These are phyloP conservation scores for Anticlea derivata DNA, from an alignment of 2,888 invertebrate genomes.

Conservation along the genomic window DNA sequence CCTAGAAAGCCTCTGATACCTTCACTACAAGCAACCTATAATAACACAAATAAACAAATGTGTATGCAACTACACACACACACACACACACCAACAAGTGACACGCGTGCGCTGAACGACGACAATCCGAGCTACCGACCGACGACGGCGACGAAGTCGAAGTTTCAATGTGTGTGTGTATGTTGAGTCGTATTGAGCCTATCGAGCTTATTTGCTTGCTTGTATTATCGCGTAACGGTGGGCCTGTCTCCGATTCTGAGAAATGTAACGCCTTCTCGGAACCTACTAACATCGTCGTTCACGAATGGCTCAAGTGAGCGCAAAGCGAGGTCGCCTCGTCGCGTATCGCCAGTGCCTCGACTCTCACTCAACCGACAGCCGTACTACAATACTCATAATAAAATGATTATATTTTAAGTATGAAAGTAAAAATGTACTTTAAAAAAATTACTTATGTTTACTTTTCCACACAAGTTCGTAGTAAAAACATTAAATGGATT, in stretches of 20 bases:
- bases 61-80: slow-evolving; percentile 18
- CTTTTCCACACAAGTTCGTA: too few relatives aligned
- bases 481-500: background rate
- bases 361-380: slow-evolving; percentile 4
- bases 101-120: slow-evolving; percentile 12
- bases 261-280: slow-evolving; percentile 84
- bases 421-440: too few relatives aligned
- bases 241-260: slow-evolving; percentile 79
- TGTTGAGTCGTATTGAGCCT: slow-evolving; percentile 67
- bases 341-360: slow-evolving; percentile 22
- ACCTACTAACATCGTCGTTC: slow-evolving; percentile 74
- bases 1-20: slow-evolving; percentile 7
- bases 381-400: background rate
- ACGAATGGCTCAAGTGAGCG: slow-evolving; percentile 70
- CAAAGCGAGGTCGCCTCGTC: slow-evolving; percentile 73
- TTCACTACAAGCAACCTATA: slow-evolving; percentile 32
- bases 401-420: too few relatives aligned
- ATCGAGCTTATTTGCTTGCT: slow-evolving; percentile 72
- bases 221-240: slow-evolving; percentile 65
- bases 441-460: too few relatives aligned
- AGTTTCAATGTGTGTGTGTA: slow-evolving; percentile 36
- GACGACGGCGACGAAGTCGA: slow-evolving; percentile 4
- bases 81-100: slow-evolving; percentile 23
- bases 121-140: background rate
- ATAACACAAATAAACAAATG: slow-evolving; percentile 11